Evolutionary conservation across 2,797 vertebrate species (phyloP), one percentile per base, ranked within the genome.

Genomic region (Carapus acus): DNA sequence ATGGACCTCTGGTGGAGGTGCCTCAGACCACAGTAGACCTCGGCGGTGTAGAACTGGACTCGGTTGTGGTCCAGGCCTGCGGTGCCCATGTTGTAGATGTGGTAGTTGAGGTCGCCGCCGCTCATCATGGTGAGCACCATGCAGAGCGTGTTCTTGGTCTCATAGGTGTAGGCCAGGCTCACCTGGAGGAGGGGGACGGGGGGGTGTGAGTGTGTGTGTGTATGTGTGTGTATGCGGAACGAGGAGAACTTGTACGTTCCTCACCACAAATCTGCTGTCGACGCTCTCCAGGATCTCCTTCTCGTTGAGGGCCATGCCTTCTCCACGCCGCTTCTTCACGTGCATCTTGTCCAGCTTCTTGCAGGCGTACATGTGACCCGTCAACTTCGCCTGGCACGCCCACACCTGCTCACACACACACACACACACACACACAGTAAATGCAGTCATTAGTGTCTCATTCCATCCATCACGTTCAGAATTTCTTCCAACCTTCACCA

Each of bases 331-430:
- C 74, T 90, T 93, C 79, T 93, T 94, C 62, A 94, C 84, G 3
- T 91, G 86, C 43, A 91, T 92, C 76, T 94, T 94, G 54, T 93
- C 89, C 61, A 94, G 85, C 69, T 93, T 93, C 43, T 94, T 94
- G 71, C 91, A 93, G 50, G 91, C 91, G 1, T 93, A 93, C 92
- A 93, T 91, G 83, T 88, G 91, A 7, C 91, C 91, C 0, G 91
- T 87, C 18, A 88, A 84, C 8, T 91, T 83, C 11, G 85, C 85
- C 72, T 93, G 91, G 61, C 85, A 92, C 1, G 90, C 92, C 12
- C 90, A 93, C 52, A 94, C 92, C 92, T 92, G 59, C 7, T 37
- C 3, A 16, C 2, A 7, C 34, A 36, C 34, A 36, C 14, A 15
- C 12, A 36, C 14, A 36, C 13, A 36, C 14, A 36, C 13, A 36